Evolutionary conservation across 2,113 vertebrate genomes (phyloP), one percentile per base, ranked within the genome.

Genomic region (Hylia prasina): DNA sequence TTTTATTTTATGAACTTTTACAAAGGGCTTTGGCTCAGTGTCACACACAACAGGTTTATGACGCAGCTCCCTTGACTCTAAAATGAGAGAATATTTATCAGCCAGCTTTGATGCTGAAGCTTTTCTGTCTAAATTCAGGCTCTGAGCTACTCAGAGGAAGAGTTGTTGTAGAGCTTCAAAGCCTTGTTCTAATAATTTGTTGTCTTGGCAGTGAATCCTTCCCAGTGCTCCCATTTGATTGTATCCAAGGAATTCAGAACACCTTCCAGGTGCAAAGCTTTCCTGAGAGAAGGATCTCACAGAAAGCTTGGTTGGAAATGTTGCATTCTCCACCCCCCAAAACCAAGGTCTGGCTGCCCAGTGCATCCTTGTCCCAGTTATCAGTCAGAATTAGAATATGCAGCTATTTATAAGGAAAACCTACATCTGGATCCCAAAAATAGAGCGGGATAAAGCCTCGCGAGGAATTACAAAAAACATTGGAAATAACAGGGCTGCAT

Each of bases 391-490:
- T 92, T 92, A 88, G 75, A 96, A 93, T 92, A 95, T 66, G 71
- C 64, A 65, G 72, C 82, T 97, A 96, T 97, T 95, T 95, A 94
- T 94, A 89, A 77, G 54, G 50, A 58, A 80, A 92, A 90, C 94
- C 95, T 96, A 86, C 80, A 92, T 86, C 63, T 77, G 17, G 4
- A 45, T 57, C 15, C 63, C 72, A 35, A 90, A 97, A 96, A 95
- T 97, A 97, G 82, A 73, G 39, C 0, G 3, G 53, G 81, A 93
- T 42, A 60, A 91, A 88, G 28, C 50, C 54, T 90, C 1, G 0
- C 13, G 45, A 88, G 58, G 71, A 65, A 66, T 80, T 65, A 7
- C 64, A 87, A 77, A 57, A 69, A 81, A 22, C 15, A 31, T n/a
- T 35, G 72, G 48, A 75, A 84, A 68, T 31, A 81, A 71, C 80